Conservation (phyloP, 2,888 invertebrate species). For the Tetranychus truncatus region DNA sequence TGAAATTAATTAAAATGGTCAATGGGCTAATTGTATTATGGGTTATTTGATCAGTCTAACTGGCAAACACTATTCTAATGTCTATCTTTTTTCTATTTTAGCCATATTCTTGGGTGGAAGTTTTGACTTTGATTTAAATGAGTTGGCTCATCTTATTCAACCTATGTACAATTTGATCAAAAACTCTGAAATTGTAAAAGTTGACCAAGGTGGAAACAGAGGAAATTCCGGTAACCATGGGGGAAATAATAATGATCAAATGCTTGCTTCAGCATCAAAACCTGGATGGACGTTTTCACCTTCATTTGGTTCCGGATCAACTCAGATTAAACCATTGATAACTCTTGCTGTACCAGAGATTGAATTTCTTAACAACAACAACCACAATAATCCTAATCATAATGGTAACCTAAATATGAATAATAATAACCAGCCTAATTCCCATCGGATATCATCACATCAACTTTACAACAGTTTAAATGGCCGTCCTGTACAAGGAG, state of each 20-base stretch:
- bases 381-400: not conserved
- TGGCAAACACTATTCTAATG: too few species aligned
- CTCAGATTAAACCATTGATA: not conserved
- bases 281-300: not conserved
- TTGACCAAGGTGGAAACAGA: not conserved
- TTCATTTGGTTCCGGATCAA: not conserved
- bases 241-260: not conserved
- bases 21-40: too few species aligned
- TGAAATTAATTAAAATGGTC: too few species aligned
- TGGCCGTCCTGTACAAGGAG: not conserved
- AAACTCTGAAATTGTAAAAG: slow-evolving; percentile 4
- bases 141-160: not conserved
- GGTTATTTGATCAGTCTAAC: too few species aligned
- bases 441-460: not conserved
- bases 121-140: slow-evolving; percentile 2
- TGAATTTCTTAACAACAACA: not conserved
- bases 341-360: not conserved
- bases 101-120: slow-evolving; percentile 4
- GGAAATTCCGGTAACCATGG: not conserved
- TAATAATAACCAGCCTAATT: not conserved
- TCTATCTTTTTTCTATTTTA: not conserved
- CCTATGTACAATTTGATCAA: slow-evolving; percentile 4
- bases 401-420: not conserved
- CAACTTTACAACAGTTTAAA: not conserved
- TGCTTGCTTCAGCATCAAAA: not conserved